Evolutionary conservation across 2,113 vertebrate species (phyloP).

Genomic region (Planiliza haematocheilus): DNA sequence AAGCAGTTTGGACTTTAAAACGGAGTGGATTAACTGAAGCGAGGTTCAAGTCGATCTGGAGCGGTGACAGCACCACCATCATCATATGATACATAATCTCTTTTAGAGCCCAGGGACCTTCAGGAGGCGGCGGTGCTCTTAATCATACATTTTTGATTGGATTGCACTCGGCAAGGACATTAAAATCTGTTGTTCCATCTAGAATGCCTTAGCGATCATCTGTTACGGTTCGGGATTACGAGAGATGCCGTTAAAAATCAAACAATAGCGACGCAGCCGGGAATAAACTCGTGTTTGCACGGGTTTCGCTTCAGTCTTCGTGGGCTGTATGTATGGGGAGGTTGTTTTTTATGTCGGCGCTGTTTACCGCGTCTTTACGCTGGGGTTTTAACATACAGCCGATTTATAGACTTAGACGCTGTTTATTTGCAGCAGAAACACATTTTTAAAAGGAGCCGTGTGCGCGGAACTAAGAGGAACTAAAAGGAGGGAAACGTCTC

Average conservation of each 20-base stretch:
- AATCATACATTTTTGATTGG: slow-evolving; percentile 78
- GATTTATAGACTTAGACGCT: slow-evolving; percentile 50
- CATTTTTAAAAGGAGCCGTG: not conserved
- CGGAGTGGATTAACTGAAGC: slow-evolving; percentile 62
- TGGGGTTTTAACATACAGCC: slow-evolving; percentile 40
- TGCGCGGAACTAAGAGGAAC: not conserved
- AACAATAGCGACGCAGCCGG: slow-evolving; percentile 44
- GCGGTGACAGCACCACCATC: slow-evolving; percentile 3
- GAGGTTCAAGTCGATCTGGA: slow-evolving; percentile 33
- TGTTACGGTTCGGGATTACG: slow-evolving; percentile 74
- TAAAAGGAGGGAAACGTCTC: not conserved
- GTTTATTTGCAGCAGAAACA: slow-evolving; percentile 34
- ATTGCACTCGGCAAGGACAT: slow-evolving; percentile 69
- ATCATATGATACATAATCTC: slow-evolving; percentile 63
- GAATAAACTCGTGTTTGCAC: slow-evolving; percentile 53
- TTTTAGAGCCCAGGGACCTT: slow-evolving; percentile 46
- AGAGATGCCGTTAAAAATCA: slow-evolving; percentile 52
- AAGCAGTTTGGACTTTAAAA: slow-evolving; percentile 24
- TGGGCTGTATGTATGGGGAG: slow-evolving; percentile 36
- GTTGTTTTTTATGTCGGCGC: slow-evolving; percentile 25
- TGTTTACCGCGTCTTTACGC: slow-evolving; percentile 47
- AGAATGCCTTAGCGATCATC: slow-evolving; percentile 70
- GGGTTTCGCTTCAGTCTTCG: slow-evolving; percentile 37
- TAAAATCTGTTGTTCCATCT: slow-evolving; percentile 72
- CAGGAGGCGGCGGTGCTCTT: slow-evolving; percentile 54